Percentiles rank a stretch among this genome's conserved stretches.
Conservation (phyloP, 2,888 invertebrate genomes). For the Steinernema scapterisci region DNA sequence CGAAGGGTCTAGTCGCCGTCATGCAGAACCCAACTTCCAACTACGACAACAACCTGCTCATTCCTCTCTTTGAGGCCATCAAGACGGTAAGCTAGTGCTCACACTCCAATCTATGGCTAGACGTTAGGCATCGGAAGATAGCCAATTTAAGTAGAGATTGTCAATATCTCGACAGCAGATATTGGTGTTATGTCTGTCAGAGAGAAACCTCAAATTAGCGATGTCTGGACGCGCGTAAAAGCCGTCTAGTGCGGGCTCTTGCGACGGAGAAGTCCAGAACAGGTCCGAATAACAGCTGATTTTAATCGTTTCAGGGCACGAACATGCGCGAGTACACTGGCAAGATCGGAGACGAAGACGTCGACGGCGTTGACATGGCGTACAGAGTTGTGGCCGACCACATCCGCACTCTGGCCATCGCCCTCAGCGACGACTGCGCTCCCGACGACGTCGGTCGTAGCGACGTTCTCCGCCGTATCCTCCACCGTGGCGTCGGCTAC, state of each 20-base stretch:
- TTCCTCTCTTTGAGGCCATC: constrained; percentile 90
- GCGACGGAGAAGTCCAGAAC: no score
- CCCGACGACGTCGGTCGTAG: constrained; percentile 97
- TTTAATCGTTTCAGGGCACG: constrained; percentile 73
- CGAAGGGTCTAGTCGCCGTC: constrained; percentile 93
- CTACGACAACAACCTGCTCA: constrained; percentile 96
- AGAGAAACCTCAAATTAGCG: no score
- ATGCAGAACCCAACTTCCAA: constrained; percentile 90
- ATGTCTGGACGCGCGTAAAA: no score
- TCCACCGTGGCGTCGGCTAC: constrained; percentile 92
- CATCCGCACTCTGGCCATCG: constrained; percentile 92
- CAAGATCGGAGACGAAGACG: constrained; percentile 85
- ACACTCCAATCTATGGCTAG: background rate
- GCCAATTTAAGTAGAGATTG: no score
- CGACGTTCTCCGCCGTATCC: constrained; percentile 91
- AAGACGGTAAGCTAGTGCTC: constrained; percentile 73
- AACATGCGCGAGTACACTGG: constrained; percentile 79
- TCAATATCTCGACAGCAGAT: no score
- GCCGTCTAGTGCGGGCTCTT: no score
- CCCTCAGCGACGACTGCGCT: constrained; percentile 92
- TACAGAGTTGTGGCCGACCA: constrained; percentile 98
- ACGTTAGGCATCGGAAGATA: no score
- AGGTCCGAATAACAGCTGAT: background rate
- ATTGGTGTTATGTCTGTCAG: no score
- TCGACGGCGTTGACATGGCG: constrained; percentile 95